phyloP scores from a whole-genome alignment of 2,888 invertebrate species.

The Phytoseiulus persimilis region DNA sequence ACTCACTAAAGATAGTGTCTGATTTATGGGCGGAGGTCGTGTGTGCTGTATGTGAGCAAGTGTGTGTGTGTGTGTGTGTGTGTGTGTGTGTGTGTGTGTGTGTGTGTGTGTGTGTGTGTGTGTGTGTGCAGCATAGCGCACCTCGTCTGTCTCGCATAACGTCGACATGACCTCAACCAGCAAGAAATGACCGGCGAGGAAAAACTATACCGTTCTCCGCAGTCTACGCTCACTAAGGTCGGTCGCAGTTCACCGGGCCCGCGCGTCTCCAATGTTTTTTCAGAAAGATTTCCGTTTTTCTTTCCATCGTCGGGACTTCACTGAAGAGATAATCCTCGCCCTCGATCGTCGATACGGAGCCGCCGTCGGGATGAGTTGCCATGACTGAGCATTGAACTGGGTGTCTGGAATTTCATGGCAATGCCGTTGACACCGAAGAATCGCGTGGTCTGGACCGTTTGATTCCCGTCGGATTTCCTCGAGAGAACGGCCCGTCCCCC shows the following conservation, averaged over 20 bases:
- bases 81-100: background rate
- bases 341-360: background rate
- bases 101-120: background rate
- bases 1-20: background rate
- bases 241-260: background rate
- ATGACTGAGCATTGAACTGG: background rate
- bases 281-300: background rate
- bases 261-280: background rate
- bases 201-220: background rate
- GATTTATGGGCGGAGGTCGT: background rate
- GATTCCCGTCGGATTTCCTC: background rate
- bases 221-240: background rate
- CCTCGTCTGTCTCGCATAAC: background rate
- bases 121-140: background rate
- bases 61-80: too few relatives aligned
- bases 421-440: background rate
- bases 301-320: background rate
- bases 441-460: background rate
- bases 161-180: background rate
- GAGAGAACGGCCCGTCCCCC: too few relatives aligned
- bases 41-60: background rate
- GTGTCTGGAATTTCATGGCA: background rate
- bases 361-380: background rate
- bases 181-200: background rate
- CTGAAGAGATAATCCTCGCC: background rate